Conservation (phyloP, 2,888 invertebrate species). For the Agriotes lineatus region DNA sequence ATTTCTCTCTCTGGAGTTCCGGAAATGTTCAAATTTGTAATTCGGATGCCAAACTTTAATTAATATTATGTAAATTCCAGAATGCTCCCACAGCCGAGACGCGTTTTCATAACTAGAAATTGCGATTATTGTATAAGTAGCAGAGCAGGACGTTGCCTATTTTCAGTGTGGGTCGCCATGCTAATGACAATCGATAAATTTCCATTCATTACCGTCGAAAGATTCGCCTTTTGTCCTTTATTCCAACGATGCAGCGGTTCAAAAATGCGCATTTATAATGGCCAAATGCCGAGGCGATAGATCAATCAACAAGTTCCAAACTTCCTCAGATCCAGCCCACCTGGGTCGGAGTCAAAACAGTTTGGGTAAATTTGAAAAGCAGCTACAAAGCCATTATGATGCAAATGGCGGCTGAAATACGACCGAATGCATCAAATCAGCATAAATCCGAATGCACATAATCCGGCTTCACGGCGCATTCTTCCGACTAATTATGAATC, state of each 20-base stretch:
- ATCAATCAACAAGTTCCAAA: no score
- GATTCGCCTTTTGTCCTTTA: neutral
- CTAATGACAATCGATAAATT: slow-evolving; percentile 13
- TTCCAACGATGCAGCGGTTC: neutral
- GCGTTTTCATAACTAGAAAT: no score
- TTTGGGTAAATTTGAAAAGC: slow-evolving; percentile 1
- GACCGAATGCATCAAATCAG: neutral
- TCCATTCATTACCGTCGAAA: neutral
- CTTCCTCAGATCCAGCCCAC: no score
- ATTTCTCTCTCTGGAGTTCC: no score
- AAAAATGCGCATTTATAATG: slow-evolving; percentile 6
- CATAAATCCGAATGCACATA: slow-evolving; percentile 14
- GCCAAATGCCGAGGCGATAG: no score
- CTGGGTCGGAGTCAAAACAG: no score
- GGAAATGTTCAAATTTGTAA: no score
- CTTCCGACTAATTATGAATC: no score
- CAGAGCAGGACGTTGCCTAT: slow-evolving; percentile 16
- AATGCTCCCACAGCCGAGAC: no score
- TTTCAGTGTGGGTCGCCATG: slow-evolving; percentile 6
- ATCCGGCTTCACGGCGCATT: neutral
- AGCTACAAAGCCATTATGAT: slow-evolving; percentile 9
- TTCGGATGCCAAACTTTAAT: no score
- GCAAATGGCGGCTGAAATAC: slow-evolving; percentile 9
- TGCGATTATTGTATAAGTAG: neutral
- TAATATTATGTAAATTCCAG: no score